Percentiles rank a stretch among this genome's conserved stretches.
These are phyloP conservation scores for Bunonema sp. DNA, from an alignment of 2,888 invertebrate genomes.

Conservation along the genomic window DNA sequence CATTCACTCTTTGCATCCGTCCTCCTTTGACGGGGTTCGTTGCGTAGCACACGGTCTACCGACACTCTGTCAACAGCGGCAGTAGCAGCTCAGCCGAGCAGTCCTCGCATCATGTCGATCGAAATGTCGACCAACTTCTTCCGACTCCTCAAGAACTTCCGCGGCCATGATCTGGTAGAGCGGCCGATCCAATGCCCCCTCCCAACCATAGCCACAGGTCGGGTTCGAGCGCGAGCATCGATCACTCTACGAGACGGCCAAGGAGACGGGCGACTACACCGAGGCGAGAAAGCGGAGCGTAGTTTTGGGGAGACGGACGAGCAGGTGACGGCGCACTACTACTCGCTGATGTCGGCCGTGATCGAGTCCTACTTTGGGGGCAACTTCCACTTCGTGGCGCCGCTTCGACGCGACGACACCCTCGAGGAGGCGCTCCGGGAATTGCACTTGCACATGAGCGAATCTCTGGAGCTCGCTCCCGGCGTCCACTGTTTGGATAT, in stretches of 20 bases:
- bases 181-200: background rate
- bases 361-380: constrained; percentile 35
- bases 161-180: constrained; percentile 32
- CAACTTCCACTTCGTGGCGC: constrained; percentile 41
- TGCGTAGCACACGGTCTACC: too few relatives aligned
- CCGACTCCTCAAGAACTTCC: constrained; percentile 29
- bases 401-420: constrained; percentile 12
- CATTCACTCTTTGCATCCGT: too few relatives aligned
- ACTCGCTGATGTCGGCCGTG: constrained; percentile 40
- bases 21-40: too few relatives aligned
- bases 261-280: constrained; percentile 5
- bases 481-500: constrained; percentile 30
- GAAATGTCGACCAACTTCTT: constrained; percentile 37
- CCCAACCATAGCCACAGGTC: constrained; percentile 10
- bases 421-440: constrained; percentile 4
- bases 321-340: constrained; percentile 37
- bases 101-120: too few relatives aligned
- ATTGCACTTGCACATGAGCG: constrained; percentile 17
- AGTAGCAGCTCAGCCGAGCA: too few relatives aligned
- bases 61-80: too few relatives aligned
- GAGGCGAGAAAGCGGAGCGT: background rate
- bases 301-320: constrained; percentile 14
- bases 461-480: constrained; percentile 14
- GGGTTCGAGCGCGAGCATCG: constrained; percentile 29
- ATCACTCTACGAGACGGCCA: constrained; percentile 27